Percentiles rank a stretch among this genome's conserved stretches.
Evolutionary conservation across 2,113 vertebrate species (phyloP).

Genomic region (Pseudorhombus dupliciocellatus): DNA sequence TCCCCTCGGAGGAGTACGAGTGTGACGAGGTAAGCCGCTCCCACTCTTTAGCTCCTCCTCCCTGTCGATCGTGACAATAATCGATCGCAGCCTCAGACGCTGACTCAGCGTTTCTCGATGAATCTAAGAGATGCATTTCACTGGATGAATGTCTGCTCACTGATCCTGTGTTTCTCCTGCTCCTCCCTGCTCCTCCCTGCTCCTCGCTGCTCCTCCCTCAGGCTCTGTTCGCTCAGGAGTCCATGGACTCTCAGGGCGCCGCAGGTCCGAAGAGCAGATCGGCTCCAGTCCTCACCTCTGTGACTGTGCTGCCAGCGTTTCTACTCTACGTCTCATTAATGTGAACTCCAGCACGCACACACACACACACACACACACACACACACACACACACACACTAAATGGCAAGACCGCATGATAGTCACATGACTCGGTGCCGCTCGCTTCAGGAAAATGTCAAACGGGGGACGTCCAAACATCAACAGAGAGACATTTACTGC

Average conservation of each 20-base stretch:
- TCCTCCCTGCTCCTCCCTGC: no score
- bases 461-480: slow-evolving; percentile 36
- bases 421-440: slow-evolving; percentile 1
- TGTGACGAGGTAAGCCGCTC: slow-evolving; percentile 70
- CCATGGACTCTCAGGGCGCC: slow-evolving; percentile 59
- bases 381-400: slow-evolving; percentile 13
- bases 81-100: no score
- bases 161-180: not conserved
- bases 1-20: slow-evolving; percentile 67
- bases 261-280: slow-evolving; percentile 49
- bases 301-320: slow-evolving; percentile 43
- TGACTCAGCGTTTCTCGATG: no score
- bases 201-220: not conserved
- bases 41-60: no score
- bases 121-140: no score
- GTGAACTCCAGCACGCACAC: slow-evolving; percentile 19
- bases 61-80: no score
- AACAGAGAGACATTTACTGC: slow-evolving; percentile 21
- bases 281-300: slow-evolving; percentile 16
- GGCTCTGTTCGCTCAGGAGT: slow-evolving; percentile 63
- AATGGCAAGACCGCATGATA: slow-evolving; percentile 5
- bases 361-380: slow-evolving; percentile 10
- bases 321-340: slow-evolving; percentile 50
- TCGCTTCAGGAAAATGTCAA: slow-evolving; percentile 48
- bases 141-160: not conserved